A percentile compares a stretch with the other conserved stretches of the same genome.
Conservation (phyloP, 1,140 invertebrate species). For the Venustaconcha ellipsiformis region DNA sequence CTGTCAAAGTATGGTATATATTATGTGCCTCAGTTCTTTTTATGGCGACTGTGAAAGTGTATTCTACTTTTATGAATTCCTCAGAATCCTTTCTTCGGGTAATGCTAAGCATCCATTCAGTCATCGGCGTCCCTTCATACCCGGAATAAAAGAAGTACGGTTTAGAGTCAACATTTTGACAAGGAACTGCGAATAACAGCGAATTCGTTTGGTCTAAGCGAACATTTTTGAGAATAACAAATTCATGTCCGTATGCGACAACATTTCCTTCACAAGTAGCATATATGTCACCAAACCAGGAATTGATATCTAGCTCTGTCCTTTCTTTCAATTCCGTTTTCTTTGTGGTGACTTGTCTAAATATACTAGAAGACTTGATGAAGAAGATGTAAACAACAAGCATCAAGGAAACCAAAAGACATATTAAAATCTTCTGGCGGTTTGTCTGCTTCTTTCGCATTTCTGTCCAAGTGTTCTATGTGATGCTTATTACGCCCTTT, state of each 20-base stretch:
- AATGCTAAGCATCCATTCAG: slow-evolving; percentile 9
- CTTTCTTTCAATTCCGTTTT: too few species aligned
- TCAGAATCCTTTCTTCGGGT: neutral
- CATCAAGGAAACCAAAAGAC: too few species aligned
- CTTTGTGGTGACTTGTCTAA: too few species aligned
- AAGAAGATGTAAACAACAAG: too few species aligned
- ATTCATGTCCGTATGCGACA: slow-evolving; percentile 24
- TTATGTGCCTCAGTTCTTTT: slow-evolving; percentile 23
- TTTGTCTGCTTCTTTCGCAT: too few species aligned
- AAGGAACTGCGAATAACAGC: slow-evolving; percentile 19
- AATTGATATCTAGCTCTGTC: too few species aligned
- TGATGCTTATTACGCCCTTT: too few species aligned
- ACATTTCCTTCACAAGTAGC: slow-evolving; percentile 4
- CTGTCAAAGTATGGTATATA: slow-evolving; percentile 27
- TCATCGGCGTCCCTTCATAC: slow-evolving; percentile 11
- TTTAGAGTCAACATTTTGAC: slow-evolving; percentile 2
- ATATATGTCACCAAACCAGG: too few species aligned
- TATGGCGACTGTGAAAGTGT: slow-evolving; percentile 10
- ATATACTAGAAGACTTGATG: too few species aligned
- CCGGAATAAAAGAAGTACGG: slow-evolving; percentile 11
- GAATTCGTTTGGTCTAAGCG: neutral
- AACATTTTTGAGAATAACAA: slow-evolving; percentile 8
- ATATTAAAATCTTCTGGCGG: too few species aligned
- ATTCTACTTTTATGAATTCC: neutral
- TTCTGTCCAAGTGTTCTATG: too few species aligned